phyloP scores from a whole-genome alignment of 2,888 invertebrate species.

The Lithophane leautieri region DNA sequence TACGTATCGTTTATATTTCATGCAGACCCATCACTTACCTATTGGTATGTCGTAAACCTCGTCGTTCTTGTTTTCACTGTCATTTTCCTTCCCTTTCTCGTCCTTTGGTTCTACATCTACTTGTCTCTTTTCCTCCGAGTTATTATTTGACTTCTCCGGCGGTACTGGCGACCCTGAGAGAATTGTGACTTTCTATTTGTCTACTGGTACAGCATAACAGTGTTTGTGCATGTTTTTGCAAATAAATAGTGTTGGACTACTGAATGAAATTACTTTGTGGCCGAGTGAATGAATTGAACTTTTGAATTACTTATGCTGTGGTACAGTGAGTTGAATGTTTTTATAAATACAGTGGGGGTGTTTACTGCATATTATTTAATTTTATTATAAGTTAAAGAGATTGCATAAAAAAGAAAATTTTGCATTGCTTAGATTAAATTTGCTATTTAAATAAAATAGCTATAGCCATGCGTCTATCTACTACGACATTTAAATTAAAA shows the following conservation, averaged over 20 bases:
- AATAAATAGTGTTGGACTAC: slow-evolving; percentile 8
- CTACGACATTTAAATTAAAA: slow-evolving; percentile 65
- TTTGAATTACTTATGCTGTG: slow-evolving; percentile 13
- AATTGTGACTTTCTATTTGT: slow-evolving; percentile 75
- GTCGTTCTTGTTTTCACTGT: slow-evolving; percentile 78
- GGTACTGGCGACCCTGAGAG: slow-evolving; percentile 84
- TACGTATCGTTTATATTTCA: slow-evolving; percentile 31
- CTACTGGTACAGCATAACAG: slow-evolving; percentile 58
- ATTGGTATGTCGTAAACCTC: slow-evolving; percentile 88
- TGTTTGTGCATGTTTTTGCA: slow-evolving; percentile 32
- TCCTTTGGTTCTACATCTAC: slow-evolving; percentile 77
- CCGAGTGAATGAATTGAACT: slow-evolving; percentile 3
- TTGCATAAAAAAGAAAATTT: slow-evolving; percentile 7
- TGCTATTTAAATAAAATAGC: slow-evolving; percentile 49
- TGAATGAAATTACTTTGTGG: slow-evolving; percentile 26
- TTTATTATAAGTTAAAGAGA: slow-evolving; percentile 11
- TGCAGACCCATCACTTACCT: slow-evolving; percentile 78
- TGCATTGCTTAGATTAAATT: slow-evolving; percentile 36
- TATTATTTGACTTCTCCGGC: slow-evolving; percentile 82
- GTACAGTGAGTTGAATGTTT: not conserved
- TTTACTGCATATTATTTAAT: not conserved
- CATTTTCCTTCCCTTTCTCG: slow-evolving; percentile 78
- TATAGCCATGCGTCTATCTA: slow-evolving; percentile 72
- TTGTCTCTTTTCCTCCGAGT: slow-evolving; percentile 80
- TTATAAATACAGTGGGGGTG: slow-evolving; percentile 37